Percentiles rank a stretch among this genome's conserved stretches.
Evolutionary conservation across 2,888 invertebrate species (phyloP).

Genomic region (Schrankia costaestrigalis): DNA sequence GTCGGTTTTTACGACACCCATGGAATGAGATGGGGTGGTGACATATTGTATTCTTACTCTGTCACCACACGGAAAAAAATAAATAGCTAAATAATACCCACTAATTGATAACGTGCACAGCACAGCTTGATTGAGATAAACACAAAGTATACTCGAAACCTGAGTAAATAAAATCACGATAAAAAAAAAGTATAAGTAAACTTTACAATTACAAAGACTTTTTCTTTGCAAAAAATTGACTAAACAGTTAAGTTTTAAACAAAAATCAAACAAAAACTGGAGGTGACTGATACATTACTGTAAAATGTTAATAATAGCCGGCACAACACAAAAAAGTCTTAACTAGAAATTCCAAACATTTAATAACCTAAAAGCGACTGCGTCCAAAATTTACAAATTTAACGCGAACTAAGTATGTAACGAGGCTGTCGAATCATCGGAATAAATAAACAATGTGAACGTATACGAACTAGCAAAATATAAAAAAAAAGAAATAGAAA

Average conservation of each 20-base stretch:
- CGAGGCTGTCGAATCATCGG: slow-evolving; percentile 5
- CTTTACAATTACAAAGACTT: slow-evolving; percentile 13
- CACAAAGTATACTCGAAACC: not conserved
- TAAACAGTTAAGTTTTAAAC: slow-evolving; percentile 20
- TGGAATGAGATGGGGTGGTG: no score
- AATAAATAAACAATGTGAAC: slow-evolving; percentile 27
- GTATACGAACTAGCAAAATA: slow-evolving; percentile 33
- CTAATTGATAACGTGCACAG: no score
- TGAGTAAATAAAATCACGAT: slow-evolving; percentile 11
- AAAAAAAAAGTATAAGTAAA: slow-evolving; percentile 16
- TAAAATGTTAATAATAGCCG: slow-evolving; percentile 15
- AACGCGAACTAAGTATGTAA: slow-evolving; percentile 3
- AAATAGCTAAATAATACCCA: no score
- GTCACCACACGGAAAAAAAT: no score
- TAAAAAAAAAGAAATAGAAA: slow-evolving; percentile 58
- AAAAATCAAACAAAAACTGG: slow-evolving; percentile 14
- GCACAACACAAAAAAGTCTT: slow-evolving; percentile 10
- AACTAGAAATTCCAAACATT: slow-evolving; percentile 10
- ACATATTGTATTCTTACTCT: no score
- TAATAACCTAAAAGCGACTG: slow-evolving; percentile 8
- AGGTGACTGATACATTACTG: slow-evolving; percentile 23
- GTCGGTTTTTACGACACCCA: no score
- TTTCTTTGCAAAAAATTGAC: slow-evolving; percentile 13
- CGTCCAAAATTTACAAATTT: slow-evolving; percentile 7
- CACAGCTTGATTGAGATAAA: no score